Conservation (phyloP, 1,140 invertebrate species). For the Wiebesia pumilae region DNA sequence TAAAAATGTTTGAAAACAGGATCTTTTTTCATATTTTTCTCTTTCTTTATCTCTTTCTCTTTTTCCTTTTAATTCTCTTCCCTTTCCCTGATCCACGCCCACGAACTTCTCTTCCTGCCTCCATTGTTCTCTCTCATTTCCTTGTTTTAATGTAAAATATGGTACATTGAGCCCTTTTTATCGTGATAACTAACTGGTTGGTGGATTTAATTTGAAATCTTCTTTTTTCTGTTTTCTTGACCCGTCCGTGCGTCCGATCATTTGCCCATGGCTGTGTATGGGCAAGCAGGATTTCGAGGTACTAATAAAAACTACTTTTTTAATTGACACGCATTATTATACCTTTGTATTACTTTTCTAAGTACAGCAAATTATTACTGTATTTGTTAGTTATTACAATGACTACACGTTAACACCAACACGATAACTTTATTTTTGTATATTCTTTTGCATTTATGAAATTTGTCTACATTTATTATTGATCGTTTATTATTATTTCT, state of each 20-base stretch:
- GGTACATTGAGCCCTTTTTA: conserved; percentile 51
- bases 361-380: conserved; percentile 50
- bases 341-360: conserved; percentile 51
- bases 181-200: conserved; percentile 40
- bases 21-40: not conserved
- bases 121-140: not conserved
- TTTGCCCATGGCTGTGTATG: conserved; percentile 66
- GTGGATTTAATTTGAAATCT: conserved; percentile 59
- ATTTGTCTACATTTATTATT: conserved; percentile 36
- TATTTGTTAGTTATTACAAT: conserved; percentile 53
- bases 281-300: conserved; percentile 76
- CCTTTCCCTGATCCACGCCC: too few relatives aligned
- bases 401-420: conserved; percentile 28
- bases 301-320: conserved; percentile 70
- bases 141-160: conserved; percentile 24
- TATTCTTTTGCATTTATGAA: conserved; percentile 15
- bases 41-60: conserved; percentile 1
- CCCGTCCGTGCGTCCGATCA: conserved; percentile 71
- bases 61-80: not conserved
- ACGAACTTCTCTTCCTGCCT: not conserved
- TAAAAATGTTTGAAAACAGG: not conserved
- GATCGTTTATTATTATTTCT: conserved; percentile 40
- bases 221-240: conserved; percentile 74
- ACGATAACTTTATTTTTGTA: conserved; percentile 24
- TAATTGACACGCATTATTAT: conserved; percentile 60